Evolutionary conservation across 2,888 invertebrate species (phyloP).

Genomic region (Megastigmus dorsalis): DNA sequence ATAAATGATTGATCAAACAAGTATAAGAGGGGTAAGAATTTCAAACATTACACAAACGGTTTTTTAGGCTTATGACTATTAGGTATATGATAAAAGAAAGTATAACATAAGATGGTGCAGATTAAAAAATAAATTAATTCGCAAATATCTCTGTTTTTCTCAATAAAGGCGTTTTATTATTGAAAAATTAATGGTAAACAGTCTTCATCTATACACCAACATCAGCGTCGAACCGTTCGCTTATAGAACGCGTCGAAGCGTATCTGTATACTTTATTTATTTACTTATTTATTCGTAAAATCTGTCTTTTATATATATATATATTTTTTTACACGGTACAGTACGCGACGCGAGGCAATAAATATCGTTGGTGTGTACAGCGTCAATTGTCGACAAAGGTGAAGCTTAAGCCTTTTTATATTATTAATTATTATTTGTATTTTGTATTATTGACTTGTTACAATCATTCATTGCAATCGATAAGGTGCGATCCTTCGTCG

Average conservation of each 20-base stretch:
- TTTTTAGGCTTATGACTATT: slow-evolving; percentile 36
- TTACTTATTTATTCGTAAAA: slow-evolving; percentile 53
- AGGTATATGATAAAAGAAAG: slow-evolving; percentile 43
- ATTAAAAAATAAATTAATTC: slow-evolving; percentile 34
- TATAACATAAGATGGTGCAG: slow-evolving; percentile 46
- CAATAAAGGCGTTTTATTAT: slow-evolving; percentile 43
- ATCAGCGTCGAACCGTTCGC: slow-evolving; percentile 9
- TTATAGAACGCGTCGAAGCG: slow-evolving; percentile 36
- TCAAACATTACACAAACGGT: slow-evolving; percentile 32
- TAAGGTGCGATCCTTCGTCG: slow-evolving; percentile 28
- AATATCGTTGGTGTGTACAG: slow-evolving; percentile 36
- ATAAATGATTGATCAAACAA: slow-evolving; percentile 33
- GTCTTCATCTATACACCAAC: slow-evolving; percentile 44
- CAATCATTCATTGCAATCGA: slow-evolving; percentile 26
- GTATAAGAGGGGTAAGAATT: slow-evolving; percentile 25
- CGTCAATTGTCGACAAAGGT: slow-evolving; percentile 39
- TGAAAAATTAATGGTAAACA: slow-evolving; percentile 34
- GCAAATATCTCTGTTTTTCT: slow-evolving; percentile 23
- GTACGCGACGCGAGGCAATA: slow-evolving; percentile 41
- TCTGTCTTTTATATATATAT: slow-evolving; percentile 41
- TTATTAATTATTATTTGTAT: slow-evolving; percentile 30
- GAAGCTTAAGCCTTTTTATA: slow-evolving; percentile 39
- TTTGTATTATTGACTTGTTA: slow-evolving; percentile 43
- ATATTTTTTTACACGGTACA: slow-evolving; percentile 46
- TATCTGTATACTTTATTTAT: slow-evolving; percentile 52